Evolutionary conservation across 2,113 vertebrate species (phyloP).

Genomic region (Hippolais icterina): DNA sequence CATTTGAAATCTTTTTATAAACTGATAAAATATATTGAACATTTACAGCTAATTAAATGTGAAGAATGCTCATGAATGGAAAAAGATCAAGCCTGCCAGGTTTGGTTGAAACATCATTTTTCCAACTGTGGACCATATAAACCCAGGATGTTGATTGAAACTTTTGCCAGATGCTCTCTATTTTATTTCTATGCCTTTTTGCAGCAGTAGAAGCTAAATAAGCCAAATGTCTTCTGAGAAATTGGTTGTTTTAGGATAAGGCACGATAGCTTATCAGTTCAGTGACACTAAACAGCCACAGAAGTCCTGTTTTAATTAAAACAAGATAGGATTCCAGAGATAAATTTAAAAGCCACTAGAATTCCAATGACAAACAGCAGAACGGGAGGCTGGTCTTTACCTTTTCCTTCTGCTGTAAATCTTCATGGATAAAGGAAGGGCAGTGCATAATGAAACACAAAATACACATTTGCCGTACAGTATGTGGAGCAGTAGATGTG

Average conservation of each 20-base stretch:
- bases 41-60: background rate
- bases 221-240: background rate
- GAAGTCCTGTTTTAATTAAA: background rate
- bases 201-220: background rate
- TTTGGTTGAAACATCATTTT: background rate
- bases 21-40: background rate
- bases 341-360: background rate
- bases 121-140: background rate
- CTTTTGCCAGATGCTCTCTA: background rate
- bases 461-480: rapidly evolving
- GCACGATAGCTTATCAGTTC: background rate
- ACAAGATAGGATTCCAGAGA: background rate
- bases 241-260: background rate
- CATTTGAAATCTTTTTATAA: background rate
- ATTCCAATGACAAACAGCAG: background rate
- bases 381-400: background rate
- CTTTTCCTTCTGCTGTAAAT: background rate
- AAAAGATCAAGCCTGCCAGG: background rate
- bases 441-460: background rate
- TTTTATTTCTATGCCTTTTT: background rate
- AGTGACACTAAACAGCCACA: background rate
- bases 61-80: background rate
- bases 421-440: background rate
- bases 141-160: background rate
- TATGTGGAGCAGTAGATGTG: too few species aligned